Percentiles rank a stretch among this genome's conserved stretches.
Evolutionary conservation across 2,888 invertebrate species (phyloP).

Genomic region (Leptothorax acervorum): DNA sequence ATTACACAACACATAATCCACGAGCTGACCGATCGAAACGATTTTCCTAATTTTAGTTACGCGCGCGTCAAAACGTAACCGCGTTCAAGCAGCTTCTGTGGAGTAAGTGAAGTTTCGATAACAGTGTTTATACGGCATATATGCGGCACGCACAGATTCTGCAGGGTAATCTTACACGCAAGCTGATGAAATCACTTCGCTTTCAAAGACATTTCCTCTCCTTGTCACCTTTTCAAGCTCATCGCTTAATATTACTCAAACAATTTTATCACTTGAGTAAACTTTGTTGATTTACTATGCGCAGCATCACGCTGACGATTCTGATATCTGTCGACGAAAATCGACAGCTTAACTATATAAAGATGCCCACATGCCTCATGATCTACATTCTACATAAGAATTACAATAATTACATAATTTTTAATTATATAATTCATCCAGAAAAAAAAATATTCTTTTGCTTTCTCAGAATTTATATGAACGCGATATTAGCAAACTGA

Average conservation of each 20-base stretch:
- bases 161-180: background rate
- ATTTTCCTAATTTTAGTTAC: background rate
- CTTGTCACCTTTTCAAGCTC: constrained; percentile 15
- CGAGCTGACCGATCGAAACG: background rate
- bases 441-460: background rate
- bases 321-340: constrained; percentile 13
- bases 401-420: too few species aligned
- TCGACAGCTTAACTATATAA: background rate
- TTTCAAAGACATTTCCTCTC: constrained; percentile 45
- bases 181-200: constrained; percentile 52
- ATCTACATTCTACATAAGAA: background rate
- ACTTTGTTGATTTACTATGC: constrained; percentile 51
- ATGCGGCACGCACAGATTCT: constrained; percentile 6
- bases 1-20: constrained; percentile 3
- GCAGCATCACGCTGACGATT: background rate
- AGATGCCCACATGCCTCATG: background rate
- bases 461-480: background rate
- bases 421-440: background rate
- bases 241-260: constrained; percentile 59
- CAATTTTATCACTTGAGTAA: constrained; percentile 69
- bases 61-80: background rate
- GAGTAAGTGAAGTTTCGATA: background rate
- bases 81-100: constrained; percentile 13
- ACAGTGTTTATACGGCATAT: constrained; percentile 25
- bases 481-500: background rate